Evolutionary conservation across 2,888 invertebrate species (phyloP), one percentile per base, ranked within the genome.

Genomic region (Lepidochrysops patricia): DNA sequence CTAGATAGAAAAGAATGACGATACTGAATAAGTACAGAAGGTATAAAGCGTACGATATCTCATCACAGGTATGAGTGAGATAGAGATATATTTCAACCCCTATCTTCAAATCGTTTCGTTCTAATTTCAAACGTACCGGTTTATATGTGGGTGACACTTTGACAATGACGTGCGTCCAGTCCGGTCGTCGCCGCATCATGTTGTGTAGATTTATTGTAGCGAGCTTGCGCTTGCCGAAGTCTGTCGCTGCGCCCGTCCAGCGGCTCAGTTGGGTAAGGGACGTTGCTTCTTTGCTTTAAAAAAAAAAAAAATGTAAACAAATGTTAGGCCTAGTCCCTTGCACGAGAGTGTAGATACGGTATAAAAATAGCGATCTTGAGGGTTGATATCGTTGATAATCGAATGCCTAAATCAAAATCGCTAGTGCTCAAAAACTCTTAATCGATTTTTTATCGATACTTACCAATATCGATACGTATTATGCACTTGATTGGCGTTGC

Each of bases 121-220:
- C 12, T 12, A 26, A 54, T 15, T 4, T 29, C 4, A 37, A 61
- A 82, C 85, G 77, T 83, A 92, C 92, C 72, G 91, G 89, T 77
- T 91, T 91, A 67, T 80, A 86, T 12, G 91, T 91, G 7, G 93
- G 92, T 26, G 91, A 89, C 25, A 95, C 90, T 74, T 91, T 91
- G 25, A 96, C 84, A 7, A 96, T 76, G 4, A 96, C 84, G 74
- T 96, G 96, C 0, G 94, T 92, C 88, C 93, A 92, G 29, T 89
- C 82, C 0, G 89, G 84, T 63, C 91, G 79, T 1, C 80, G 79
- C 58, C 90, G 82, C 65, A 89, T 91, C 6, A 96, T 70, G 61
- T 91, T 89, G 37, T 92, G 90, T 52, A 95, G 77, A 71, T 94
- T 89, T 2, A 96, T 75, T 0, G 85, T 85, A 0, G 91, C 90